These are phyloP conservation scores for Lepidurus apus DNA, from an alignment of 1,140 invertebrate genomes.

Conservation along the genomic window DNA sequence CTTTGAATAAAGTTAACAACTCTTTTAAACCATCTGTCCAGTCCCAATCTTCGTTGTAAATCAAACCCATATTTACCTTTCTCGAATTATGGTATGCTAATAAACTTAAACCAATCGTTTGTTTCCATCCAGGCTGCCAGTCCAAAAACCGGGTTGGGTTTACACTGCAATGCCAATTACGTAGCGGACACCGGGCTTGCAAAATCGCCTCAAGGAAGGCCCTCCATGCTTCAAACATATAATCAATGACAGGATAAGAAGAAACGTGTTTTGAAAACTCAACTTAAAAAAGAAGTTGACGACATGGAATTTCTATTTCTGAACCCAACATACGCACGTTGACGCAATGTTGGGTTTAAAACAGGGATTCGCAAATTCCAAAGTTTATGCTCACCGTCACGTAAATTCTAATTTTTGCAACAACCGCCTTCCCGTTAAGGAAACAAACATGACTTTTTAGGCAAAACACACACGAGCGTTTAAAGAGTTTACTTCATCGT, in stretches of 20 bases:
- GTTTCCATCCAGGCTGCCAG: not conserved
- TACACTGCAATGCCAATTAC: not conserved
- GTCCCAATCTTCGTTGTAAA: not conserved
- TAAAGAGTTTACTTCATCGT: not conserved
- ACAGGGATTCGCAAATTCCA: not conserved
- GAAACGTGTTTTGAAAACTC: too few relatives aligned
- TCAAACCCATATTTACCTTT: not conserved
- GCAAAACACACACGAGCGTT: not conserved
- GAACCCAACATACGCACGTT: not conserved
- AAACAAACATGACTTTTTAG: not conserved
- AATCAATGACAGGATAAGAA: too few relatives aligned
- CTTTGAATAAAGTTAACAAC: not conserved
- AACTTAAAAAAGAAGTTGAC: too few relatives aligned
- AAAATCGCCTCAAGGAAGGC: not conserved
- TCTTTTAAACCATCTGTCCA: not conserved
- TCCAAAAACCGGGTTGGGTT: not conserved
- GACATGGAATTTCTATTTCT: too few relatives aligned
- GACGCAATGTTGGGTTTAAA: not conserved
- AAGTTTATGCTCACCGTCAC: slow-evolving; percentile 3
- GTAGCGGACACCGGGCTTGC: not conserved
- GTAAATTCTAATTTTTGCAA: not conserved
- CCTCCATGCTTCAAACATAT: not conserved
- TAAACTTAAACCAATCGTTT: not conserved
- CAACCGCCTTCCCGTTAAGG: not conserved
- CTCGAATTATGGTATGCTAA: not conserved